Evolutionary conservation across 37 sponge, comb jelly and placozoan genomes (phyloP).

Genomic region (Oopsacas minuta): DNA sequence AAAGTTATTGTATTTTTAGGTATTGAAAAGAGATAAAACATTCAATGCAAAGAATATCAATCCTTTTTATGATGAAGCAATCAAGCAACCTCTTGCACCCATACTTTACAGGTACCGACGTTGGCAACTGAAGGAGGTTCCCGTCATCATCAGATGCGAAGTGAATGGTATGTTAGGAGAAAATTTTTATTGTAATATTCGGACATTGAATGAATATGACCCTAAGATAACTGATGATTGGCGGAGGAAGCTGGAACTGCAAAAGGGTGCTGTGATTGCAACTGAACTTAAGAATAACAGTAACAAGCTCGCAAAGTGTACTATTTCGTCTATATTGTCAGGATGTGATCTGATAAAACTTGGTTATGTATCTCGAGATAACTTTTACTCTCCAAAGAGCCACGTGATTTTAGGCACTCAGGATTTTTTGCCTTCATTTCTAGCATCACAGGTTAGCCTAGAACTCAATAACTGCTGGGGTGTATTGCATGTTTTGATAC

Average conservation of each 20-base stretch:
- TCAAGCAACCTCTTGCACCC: background rate
- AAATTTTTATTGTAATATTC: background rate
- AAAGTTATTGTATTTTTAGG: background rate
- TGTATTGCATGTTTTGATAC: slow-evolving; percentile 71
- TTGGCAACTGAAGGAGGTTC: background rate
- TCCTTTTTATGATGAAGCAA: background rate
- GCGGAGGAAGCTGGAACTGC: slow-evolving; percentile 86
- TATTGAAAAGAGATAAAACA: background rate
- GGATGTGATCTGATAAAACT: slow-evolving; percentile 87
- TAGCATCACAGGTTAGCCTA: slow-evolving; percentile 83
- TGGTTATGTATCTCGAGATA: slow-evolving; percentile 79
- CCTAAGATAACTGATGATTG: slow-evolving; percentile 52
- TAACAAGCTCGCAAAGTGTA: slow-evolving; percentile 93
- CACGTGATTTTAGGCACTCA: slow-evolving; percentile 84
- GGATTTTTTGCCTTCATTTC: slow-evolving; percentile 67
- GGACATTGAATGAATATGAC: background rate
- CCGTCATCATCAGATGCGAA: background rate
- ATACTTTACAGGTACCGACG: background rate
- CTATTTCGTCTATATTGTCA: slow-evolving; percentile 63
- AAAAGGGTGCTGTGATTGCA: slow-evolving; percentile 88
- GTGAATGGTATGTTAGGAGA: background rate
- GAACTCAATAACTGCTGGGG: slow-evolving; percentile 93
- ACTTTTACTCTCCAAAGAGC: slow-evolving; percentile 45
- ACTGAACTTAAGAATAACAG: slow-evolving; percentile 98
- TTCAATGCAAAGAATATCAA: background rate